Conservation (phyloP, 2,888 invertebrate genomes). For the Acanthococcus lagerstroemiae region DNA sequence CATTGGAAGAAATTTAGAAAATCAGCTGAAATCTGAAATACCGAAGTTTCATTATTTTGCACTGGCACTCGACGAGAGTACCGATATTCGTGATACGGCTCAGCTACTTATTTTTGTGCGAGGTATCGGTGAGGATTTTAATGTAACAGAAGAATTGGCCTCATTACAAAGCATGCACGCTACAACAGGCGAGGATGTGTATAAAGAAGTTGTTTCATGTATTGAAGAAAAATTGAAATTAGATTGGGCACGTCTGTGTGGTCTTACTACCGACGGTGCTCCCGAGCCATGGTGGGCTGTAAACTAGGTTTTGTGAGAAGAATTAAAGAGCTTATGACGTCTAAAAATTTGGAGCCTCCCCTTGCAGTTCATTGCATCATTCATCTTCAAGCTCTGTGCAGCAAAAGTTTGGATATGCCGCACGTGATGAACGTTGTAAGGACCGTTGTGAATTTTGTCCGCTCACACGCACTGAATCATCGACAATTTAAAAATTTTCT, state of each 20-base stretch:
- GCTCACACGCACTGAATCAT: slow-evolving; percentile 6
- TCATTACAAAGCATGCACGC: slow-evolving; percentile 15
- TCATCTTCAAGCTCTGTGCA: slow-evolving; percentile 15
- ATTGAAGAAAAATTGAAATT: neutral
- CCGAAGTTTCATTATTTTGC: slow-evolving; percentile 7
- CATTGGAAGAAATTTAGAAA: slow-evolving; percentile 15
- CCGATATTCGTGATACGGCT: slow-evolving; percentile 10
- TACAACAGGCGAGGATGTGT: slow-evolving; percentile 21
- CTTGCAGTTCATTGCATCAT: slow-evolving; percentile 17
- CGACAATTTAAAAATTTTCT: slow-evolving; percentile 18
- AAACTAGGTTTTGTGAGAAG: neutral
- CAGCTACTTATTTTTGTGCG: slow-evolving; percentile 11
- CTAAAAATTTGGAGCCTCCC: slow-evolving; percentile 10
- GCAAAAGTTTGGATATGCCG: slow-evolving; percentile 14
- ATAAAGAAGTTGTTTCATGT: neutral
- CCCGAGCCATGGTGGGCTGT: slow-evolving; percentile 17
- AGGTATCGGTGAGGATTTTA: slow-evolving; percentile 8
- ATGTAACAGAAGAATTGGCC: slow-evolving; percentile 17
- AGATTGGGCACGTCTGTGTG: slow-evolving; percentile 9
- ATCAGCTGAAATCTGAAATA: slow-evolving; percentile 4
- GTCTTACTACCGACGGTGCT: slow-evolving; percentile 24
- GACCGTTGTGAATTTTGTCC: slow-evolving; percentile 22
- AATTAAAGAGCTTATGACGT: slow-evolving; percentile 9
- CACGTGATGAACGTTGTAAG: slow-evolving; percentile 21
- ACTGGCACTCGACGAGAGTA: slow-evolving; percentile 17